Evolutionary conservation across 2,888 invertebrate genomes (phyloP).

Genomic region (Aleiodes testaceus): DNA sequence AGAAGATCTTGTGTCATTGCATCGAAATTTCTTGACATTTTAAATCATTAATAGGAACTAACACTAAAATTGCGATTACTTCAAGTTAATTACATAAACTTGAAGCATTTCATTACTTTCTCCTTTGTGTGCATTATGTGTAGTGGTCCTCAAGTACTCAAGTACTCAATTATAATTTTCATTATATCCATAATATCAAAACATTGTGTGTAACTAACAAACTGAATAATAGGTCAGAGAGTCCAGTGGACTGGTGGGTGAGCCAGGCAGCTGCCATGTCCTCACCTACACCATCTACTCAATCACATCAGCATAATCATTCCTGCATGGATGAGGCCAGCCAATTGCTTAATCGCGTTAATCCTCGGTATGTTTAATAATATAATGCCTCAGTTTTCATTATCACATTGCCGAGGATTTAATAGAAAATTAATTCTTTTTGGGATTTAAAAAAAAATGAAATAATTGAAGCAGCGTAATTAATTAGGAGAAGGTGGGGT

Average conservation of each 20-base stretch:
- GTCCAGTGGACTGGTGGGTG: conserved; percentile 71
- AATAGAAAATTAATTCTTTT: not conserved
- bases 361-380: conserved; percentile 68
- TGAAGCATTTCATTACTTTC: too few relatives aligned
- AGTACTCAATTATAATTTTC: not conserved
- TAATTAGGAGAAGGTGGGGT: too few relatives aligned
- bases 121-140: too few relatives aligned
- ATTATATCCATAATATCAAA: conserved; percentile 18
- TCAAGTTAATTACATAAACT: not conserved
- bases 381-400: conserved; percentile 28
- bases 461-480: too few relatives aligned
- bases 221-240: conserved; percentile 69
- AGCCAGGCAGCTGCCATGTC: conserved; percentile 72
- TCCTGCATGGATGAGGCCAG: conserved; percentile 72
- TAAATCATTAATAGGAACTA: not conserved
- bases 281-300: conserved; percentile 70
- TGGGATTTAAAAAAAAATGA: not conserved
- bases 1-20: not conserved
- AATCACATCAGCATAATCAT: conserved; percentile 68
- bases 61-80: not conserved
- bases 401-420: conserved; percentile 49
- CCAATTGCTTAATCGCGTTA: conserved; percentile 71
- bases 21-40: not conserved
- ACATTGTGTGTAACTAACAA: conserved; percentile 63
- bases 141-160: too few relatives aligned